These are phyloP conservation scores for Drosophila flavopinicola DNA, from an alignment of 2,888 invertebrate species.

Conservation along the genomic window DNA sequence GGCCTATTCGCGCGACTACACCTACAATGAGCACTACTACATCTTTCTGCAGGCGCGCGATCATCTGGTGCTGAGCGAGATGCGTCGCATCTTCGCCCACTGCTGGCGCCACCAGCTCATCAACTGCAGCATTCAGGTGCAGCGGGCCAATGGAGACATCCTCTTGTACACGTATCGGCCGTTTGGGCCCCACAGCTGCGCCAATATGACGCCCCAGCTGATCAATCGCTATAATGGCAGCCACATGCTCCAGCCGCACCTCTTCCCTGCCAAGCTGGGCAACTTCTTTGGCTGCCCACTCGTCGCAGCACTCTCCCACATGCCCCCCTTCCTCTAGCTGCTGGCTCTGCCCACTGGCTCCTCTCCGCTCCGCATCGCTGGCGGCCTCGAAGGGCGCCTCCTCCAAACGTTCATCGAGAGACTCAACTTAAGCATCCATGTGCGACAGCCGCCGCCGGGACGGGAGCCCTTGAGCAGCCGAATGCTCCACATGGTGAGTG, in stretches of 20 bases:
- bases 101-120: slow-evolving; percentile 76
- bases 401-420: slow-evolving; percentile 50
- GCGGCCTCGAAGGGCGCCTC: slow-evolving; percentile 68
- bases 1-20: slow-evolving; percentile 58
- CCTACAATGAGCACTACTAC: slow-evolving; percentile 75
- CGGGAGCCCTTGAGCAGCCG: slow-evolving; percentile 21
- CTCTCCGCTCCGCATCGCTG: slow-evolving; percentile 9
- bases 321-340: slow-evolving; percentile 56
- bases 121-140: slow-evolving; percentile 77
- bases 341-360: not conserved
- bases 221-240: slow-evolving; percentile 65
- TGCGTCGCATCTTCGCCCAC: slow-evolving; percentile 71
- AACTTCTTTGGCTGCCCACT: slow-evolving; percentile 72
- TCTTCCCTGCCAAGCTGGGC: slow-evolving; percentile 68
- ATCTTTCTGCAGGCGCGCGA: slow-evolving; percentile 75
- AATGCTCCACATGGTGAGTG: slow-evolving; percentile 63
- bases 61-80: slow-evolving; percentile 49
- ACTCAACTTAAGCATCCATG: slow-evolving; percentile 60
- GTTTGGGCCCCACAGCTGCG: slow-evolving; percentile 51
- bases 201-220: slow-evolving; percentile 46
- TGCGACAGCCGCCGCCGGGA: slow-evolving; percentile 14
- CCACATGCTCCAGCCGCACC: slow-evolving; percentile 28
- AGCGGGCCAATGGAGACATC: slow-evolving; percentile 66
- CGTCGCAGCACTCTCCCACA: slow-evolving; percentile 47
- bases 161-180: slow-evolving; percentile 77